Conservation (phyloP, 2,888 invertebrate genomes). For the Ypsolopha sequella region DNA sequence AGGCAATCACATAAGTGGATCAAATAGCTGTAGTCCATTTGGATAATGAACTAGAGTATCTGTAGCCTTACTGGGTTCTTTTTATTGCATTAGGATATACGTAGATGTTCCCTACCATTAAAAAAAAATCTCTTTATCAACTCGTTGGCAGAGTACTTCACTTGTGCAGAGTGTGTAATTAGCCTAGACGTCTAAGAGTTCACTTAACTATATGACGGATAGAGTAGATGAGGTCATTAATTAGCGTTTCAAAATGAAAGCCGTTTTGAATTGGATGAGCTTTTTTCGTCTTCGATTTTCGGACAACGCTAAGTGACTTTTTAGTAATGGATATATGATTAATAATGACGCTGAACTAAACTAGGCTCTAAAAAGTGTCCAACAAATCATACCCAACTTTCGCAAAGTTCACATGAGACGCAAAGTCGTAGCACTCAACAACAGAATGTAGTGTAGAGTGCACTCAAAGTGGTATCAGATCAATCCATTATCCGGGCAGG, state of each 20-base stretch:
- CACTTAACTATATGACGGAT: neutral
- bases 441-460: conserved; percentile 13
- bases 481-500: conserved; percentile 56
- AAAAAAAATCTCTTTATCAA: neutral
- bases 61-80: conserved; percentile 30
- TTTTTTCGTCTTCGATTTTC: too few relatives aligned
- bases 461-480: conserved; percentile 54
- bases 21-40: conserved; percentile 71
- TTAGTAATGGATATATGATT: too few relatives aligned
- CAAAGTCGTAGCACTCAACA: neutral
- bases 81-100: conserved; percentile 9
- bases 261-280: too few relatives aligned
- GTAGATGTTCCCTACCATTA: neutral
- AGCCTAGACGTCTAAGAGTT: neutral
- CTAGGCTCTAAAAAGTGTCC: neutral
- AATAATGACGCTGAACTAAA: neutral
- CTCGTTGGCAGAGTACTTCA: neutral
- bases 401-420: neutral
- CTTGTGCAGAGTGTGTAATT: too few relatives aligned
- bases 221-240: neutral
- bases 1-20: conserved; percentile 71
- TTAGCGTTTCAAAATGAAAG: too few relatives aligned
- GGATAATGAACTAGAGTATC: conserved; percentile 66
- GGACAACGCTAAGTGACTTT: too few relatives aligned
- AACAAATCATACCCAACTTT: neutral